Evolutionary conservation across 2,797 vertebrate species (phyloP), one percentile per base, ranked within the genome.

Genomic region (Synanceia verrucosa): DNA sequence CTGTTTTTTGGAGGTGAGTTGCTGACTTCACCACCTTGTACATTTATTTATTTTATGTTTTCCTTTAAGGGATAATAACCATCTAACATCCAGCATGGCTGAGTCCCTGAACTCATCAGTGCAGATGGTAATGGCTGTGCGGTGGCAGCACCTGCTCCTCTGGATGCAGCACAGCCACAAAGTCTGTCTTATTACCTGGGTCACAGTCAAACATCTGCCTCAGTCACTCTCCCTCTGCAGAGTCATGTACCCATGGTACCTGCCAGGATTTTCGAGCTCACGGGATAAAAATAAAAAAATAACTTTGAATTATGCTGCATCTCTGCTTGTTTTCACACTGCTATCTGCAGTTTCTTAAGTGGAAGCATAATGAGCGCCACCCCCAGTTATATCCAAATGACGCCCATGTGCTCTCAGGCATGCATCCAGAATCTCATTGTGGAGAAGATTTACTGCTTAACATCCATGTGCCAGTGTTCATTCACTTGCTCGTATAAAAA

Each of bases 171-270:
- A 50, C 82, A 47, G 85, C 85, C 81, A 78, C 85, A 86, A 41
- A 72, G 85, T 81, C 83, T 70, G 70, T 79, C 84, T 85, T 82
- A 88, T 91, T 88, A 87, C 79, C 48, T 1, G 74, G 80, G 65
- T 73, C 65, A 24, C 76, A 73, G 87, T 79, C 82, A 72, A 90
- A 87, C 88, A 90, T 90, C 91, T 92, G 90, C 82, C 88, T 71
- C 65, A 18, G 70, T 67, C 79, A 43, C 83, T 67, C 56, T 76
- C 74, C 76, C 63, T 26, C 76, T 34, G 59, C 80, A 76, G 63
- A 67, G 78, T 65, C 84, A 65, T 83, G 82, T 65, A 83, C 77
- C 82, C 55, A 57, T 72, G 24, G 33, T 11, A 16, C 47, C 70
- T 79, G 83, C 76, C 86, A 82, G 73, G 64, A 76, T 50, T 57